These are phyloP conservation scores for Medauroidea extradentata DNA, from an alignment of 1,140 invertebrate species.

Conservation along the genomic window DNA sequence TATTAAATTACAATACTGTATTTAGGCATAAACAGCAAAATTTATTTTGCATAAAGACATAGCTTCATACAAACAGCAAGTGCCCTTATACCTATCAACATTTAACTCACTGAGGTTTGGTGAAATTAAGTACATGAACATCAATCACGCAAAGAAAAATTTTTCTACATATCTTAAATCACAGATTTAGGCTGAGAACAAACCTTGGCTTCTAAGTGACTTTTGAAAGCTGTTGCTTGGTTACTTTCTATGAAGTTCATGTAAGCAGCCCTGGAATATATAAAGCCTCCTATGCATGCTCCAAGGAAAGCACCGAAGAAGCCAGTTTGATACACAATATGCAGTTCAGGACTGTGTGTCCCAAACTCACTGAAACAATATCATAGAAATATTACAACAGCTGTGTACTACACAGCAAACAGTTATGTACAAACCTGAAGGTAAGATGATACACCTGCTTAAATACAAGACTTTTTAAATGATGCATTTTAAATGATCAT, in stretches of 20 bases:
- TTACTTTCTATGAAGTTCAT: conserved; percentile 67
- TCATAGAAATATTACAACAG: too few species aligned
- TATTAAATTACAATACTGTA: too few species aligned
- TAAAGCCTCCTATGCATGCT: conserved; percentile 1
- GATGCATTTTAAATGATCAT: too few species aligned
- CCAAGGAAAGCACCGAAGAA: conserved; percentile 8
- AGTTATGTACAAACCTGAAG: too few species aligned
- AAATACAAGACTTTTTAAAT: too few species aligned
- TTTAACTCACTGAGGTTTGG: too few species aligned
- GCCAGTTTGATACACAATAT: conserved; percentile 1
- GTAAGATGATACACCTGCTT: too few species aligned
- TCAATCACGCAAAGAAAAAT: neutral
- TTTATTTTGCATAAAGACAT: too few species aligned
- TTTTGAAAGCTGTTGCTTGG: conserved; percentile 61
- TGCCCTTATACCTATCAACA: too few species aligned
- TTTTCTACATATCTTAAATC: conserved; percentile 3
- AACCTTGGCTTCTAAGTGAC: conserved; percentile 64
- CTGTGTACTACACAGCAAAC: too few species aligned
- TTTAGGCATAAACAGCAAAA: too few species aligned
- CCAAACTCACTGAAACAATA: conserved; percentile 7
- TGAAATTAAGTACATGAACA: neutral
- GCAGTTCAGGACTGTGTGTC: neutral
- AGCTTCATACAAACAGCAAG: too few species aligned
- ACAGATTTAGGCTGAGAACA: conserved; percentile 10
- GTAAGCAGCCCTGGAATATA: conserved; percentile 4